Evolutionary conservation across 2,888 invertebrate species (phyloP).

Genomic region (Eilema griseolum): DNA sequence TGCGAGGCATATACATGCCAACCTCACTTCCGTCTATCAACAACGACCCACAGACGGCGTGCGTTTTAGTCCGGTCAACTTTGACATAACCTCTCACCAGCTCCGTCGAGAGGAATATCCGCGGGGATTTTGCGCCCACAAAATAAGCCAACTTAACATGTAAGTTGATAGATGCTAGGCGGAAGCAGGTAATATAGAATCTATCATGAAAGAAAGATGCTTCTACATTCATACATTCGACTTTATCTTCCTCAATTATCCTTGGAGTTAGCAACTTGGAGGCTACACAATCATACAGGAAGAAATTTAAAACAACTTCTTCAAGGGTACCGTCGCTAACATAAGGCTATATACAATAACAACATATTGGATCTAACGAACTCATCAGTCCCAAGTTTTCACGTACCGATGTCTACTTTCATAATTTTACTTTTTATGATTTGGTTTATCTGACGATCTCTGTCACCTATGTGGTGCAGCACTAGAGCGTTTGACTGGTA

Average conservation of each 20-base stretch:
- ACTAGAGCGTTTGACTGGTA: too few species aligned
- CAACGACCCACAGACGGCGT: too few species aligned
- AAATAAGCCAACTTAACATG: too few species aligned
- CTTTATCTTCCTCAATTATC: neutral
- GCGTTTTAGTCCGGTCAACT: too few species aligned
- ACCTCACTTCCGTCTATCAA: too few species aligned
- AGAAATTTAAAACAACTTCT: neutral
- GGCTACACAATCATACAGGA: constrained; percentile 8
- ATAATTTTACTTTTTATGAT: neutral
- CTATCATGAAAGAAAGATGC: neutral
- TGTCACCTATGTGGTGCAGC: too few species aligned
- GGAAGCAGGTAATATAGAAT: constrained; percentile 5
- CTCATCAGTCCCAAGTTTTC: neutral
- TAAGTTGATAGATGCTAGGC: neutral
- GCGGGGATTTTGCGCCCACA: too few species aligned
- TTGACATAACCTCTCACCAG: too few species aligned
- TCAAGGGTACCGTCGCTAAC: neutral
- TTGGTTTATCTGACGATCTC: neutral
- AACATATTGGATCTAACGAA: too few species aligned
- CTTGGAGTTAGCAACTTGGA: constrained; percentile 2
- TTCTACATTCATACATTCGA: neutral
- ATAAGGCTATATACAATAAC: too few species aligned
- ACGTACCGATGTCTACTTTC: neutral
- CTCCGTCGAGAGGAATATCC: too few species aligned
- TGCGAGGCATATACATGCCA: too few species aligned